Percentiles rank a stretch among this genome's conserved stretches.
Conservation (phyloP, 2,797 vertebrate genomes). For the Falco peregrinus region DNA sequence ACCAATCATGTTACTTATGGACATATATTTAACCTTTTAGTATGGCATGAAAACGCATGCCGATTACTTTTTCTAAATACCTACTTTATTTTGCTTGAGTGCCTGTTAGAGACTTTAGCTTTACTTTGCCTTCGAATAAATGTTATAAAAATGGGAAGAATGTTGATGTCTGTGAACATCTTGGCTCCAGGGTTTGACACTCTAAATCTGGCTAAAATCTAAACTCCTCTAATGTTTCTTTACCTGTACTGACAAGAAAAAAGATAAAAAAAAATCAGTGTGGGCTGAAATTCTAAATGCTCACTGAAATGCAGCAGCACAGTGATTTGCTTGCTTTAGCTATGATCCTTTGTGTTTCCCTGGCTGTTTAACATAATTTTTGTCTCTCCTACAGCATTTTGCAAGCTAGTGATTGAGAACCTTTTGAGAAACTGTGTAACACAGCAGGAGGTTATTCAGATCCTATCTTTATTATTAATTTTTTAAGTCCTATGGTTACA, state of each 20-base stretch:
- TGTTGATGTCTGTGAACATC: slow-evolving; percentile 2
- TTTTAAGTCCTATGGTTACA: not conserved
- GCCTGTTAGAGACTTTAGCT: not conserved
- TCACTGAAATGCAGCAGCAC: not conserved
- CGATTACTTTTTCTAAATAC: not conserved
- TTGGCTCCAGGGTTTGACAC: slow-evolving; percentile 12
- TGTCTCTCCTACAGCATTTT: not conserved
- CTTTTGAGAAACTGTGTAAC: not conserved
- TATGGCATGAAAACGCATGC: not conserved
- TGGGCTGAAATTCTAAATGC: not conserved
- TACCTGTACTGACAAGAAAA: not conserved
- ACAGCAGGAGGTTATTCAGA: not conserved
- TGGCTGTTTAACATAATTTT: not conserved
- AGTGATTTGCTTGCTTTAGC: not conserved
- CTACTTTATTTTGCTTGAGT: not conserved
- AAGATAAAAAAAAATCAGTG: not conserved
- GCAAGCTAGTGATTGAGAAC: not conserved
- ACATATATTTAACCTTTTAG: not conserved
- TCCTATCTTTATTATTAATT: not conserved
- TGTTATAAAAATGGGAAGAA: slow-evolving; percentile 4
- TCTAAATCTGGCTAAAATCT: slow-evolving; percentile 35
- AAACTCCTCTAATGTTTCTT: slow-evolving; percentile 12
- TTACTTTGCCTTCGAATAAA: slow-evolving; percentile 11
- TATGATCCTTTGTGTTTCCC: not conserved
- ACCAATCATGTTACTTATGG: not conserved